Conservation (phyloP, 2,888 invertebrate species). For the Euplexia lucipara region DNA sequence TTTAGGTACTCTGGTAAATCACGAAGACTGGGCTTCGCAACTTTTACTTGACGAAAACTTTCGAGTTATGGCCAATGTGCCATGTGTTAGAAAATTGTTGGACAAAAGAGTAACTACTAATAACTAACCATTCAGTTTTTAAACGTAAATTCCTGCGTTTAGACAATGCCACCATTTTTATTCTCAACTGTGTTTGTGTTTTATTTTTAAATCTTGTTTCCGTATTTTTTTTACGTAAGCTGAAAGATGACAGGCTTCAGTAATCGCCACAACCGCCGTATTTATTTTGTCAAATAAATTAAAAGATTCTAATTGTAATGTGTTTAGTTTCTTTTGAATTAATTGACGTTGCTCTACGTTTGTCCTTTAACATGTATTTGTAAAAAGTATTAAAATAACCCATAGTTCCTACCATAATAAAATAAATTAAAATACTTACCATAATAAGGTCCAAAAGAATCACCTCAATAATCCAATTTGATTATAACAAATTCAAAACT, state of each 20-base stretch:
- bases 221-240: background rate
- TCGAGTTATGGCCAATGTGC: conserved; percentile 51
- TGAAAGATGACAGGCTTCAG: background rate
- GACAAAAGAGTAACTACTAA: conserved; percentile 27
- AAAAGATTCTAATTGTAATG: too few species aligned
- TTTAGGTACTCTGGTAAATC: conserved; percentile 64
- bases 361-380: too few species aligned
- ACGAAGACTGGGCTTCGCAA: conserved; percentile 59
- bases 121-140: conserved; percentile 4
- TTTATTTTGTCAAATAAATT: background rate
- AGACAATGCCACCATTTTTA: too few species aligned
- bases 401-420: background rate
- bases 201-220: background rate
- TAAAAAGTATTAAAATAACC: too few species aligned
- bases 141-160: background rate
- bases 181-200: background rate
- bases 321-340: too few species aligned
- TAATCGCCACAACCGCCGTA: background rate
- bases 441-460: conserved; percentile 62
- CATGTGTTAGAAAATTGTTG: conserved; percentile 41
- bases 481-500: conserved; percentile 62
- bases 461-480: conserved; percentile 62
- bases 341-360: too few species aligned
- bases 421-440: conserved; percentile 49
- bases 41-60: conserved; percentile 66